These are phyloP conservation scores for Onchidella celtica DNA, from an alignment of 2,888 invertebrate genomes.

Conservation along the genomic window DNA sequence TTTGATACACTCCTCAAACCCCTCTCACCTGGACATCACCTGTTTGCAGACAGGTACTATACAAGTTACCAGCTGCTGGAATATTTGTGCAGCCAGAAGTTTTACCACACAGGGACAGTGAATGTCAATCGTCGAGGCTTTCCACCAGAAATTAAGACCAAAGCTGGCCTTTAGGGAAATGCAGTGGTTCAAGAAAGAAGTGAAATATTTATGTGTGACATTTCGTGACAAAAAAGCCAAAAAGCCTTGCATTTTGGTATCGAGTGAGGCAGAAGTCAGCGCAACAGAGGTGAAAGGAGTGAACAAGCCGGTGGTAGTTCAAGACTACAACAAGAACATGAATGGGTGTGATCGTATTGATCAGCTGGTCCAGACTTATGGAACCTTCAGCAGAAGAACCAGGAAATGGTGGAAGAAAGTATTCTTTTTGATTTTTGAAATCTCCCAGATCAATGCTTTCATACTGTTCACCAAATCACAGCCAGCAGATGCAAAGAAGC, in stretches of 20 bases:
- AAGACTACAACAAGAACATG: background rate
- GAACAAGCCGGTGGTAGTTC: background rate
- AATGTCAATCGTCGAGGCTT: background rate
- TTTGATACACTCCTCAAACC: background rate
- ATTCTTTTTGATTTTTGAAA: background rate
- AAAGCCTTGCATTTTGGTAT: conserved; percentile 6
- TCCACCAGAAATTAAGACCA: background rate
- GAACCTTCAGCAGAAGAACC: background rate
- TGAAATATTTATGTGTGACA: background rate
- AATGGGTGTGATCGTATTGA: background rate
- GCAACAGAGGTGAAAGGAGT: background rate
- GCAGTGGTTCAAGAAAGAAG: background rate
- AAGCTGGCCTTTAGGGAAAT: background rate
- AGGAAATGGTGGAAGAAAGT: conserved; percentile 8
- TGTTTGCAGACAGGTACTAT: conserved; percentile 14
- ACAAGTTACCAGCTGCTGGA: background rate
- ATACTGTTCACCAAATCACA: background rate
- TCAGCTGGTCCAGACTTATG: background rate
- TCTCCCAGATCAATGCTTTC: background rate
- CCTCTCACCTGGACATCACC: background rate
- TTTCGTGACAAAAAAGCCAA: conserved; percentile 9
- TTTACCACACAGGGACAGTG: background rate
- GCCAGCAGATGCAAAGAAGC: background rate
- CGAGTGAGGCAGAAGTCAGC: background rate
- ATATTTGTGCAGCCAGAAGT: background rate